Conservation (phyloP, 2,888 invertebrate genomes). For the Himalopsyche anomala region DNA sequence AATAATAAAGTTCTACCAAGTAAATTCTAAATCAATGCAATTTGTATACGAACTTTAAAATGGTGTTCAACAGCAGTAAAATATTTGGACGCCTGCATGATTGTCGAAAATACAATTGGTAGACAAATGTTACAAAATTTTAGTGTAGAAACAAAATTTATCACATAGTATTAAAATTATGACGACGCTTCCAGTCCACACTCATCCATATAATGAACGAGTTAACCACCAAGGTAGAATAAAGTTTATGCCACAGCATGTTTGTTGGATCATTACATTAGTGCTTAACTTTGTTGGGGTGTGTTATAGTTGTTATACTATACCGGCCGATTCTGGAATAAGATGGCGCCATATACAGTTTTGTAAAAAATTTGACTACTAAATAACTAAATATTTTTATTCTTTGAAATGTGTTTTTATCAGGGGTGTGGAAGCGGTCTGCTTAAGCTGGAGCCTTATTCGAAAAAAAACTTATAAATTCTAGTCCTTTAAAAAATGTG, state of each 20-base stretch:
- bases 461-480: too few relatives aligned
- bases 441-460: too few relatives aligned
- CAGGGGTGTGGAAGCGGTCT: too few relatives aligned
- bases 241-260: constrained; percentile 14
- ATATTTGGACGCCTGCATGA: too few relatives aligned
- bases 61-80: too few relatives aligned
- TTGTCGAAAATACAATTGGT: neutral
- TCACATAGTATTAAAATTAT: neutral
- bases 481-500: too few relatives aligned
- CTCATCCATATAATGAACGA: constrained; percentile 12
- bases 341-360: neutral
- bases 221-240: neutral
- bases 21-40: too few relatives aligned
- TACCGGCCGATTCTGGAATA: neutral
- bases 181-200: neutral
- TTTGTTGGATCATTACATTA: constrained; percentile 1
- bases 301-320: neutral
- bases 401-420: too few relatives aligned
- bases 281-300: neutral
- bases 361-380: too few relatives aligned
- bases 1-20: too few relatives aligned
- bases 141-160: neutral
- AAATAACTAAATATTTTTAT: too few relatives aligned
- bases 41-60: too few relatives aligned
- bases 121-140: neutral